Percentiles rank a stretch among this genome's conserved stretches.
Evolutionary conservation across 2,888 invertebrate genomes (phyloP).

Genomic region (Diplazon laetatorius): DNA sequence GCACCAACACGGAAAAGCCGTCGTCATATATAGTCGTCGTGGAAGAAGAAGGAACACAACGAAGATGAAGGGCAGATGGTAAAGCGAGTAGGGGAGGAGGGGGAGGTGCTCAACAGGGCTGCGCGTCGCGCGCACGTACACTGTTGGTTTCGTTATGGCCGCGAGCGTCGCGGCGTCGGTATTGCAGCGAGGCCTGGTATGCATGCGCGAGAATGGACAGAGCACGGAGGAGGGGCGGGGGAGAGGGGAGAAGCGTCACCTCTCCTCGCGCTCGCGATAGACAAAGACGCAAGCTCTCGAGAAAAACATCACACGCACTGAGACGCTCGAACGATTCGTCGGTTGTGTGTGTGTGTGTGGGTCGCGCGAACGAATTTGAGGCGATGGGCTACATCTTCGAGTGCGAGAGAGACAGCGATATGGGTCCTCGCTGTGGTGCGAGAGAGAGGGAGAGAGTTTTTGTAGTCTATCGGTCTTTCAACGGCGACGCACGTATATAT

Average conservation of each 20-base stretch:
- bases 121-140: conserved; percentile 4
- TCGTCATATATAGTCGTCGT: too few relatives aligned
- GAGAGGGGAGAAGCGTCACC: conserved; percentile 13
- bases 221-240: not conserved
- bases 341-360: too few relatives aligned
- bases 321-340: too few relatives aligned
- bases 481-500: not conserved
- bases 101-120: too few relatives aligned
- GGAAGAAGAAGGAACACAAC: not conserved
- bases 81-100: conserved; percentile 11
- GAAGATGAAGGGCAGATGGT: conserved; percentile 11
- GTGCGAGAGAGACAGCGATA: too few relatives aligned
- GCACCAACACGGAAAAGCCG: too few relatives aligned
- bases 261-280: conserved; percentile 5
- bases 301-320: conserved; percentile 55
- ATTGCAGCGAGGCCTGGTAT: conserved; percentile 55
- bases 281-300: conserved; percentile 38
- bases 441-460: too few relatives aligned
- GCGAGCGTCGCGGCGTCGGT: conserved; percentile 56
- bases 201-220: conserved; percentile 37
- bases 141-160: conserved; percentile 46
- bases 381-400: too few relatives aligned
- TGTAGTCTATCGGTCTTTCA: not conserved
- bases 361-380: too few relatives aligned
- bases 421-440: too few relatives aligned